These are phyloP conservation scores for Actenoides hombroni DNA, from an alignment of 2,113 vertebrate genomes.

Conservation along the genomic window DNA sequence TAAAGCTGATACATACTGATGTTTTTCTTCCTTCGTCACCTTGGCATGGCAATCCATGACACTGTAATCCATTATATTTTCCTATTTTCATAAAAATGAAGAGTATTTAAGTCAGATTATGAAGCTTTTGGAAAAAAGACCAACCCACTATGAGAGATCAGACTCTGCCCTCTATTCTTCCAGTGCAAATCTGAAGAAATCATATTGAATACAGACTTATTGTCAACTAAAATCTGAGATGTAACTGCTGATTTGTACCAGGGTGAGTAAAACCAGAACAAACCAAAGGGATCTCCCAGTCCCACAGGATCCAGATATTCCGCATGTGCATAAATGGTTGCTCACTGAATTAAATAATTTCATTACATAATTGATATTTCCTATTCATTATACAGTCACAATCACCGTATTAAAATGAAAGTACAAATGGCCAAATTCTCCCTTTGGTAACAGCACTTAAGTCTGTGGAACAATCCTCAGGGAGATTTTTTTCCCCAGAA, in stretches of 20 bases:
- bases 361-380: slow-evolving; percentile 8
- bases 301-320: background rate
- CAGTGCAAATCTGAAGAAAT: background rate
- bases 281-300: background rate
- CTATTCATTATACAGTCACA: background rate
- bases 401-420: background rate
- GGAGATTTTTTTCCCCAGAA: background rate
- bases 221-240: background rate
- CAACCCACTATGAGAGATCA: background rate
- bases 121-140: background rate
- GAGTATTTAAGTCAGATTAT: background rate
- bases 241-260: background rate
- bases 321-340: background rate
- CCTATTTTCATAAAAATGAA: background rate
- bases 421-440: background rate
- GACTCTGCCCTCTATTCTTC: background rate
- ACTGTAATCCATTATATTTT: background rate
- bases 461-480: background rate
- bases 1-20: background rate
- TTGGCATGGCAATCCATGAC: background rate
- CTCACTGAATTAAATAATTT: background rate
- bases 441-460: background rate
- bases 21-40: background rate
- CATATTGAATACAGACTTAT: background rate
- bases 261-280: background rate